phyloP scores from a whole-genome alignment of 2,888 invertebrate species.

The Globia sparganii region DNA sequence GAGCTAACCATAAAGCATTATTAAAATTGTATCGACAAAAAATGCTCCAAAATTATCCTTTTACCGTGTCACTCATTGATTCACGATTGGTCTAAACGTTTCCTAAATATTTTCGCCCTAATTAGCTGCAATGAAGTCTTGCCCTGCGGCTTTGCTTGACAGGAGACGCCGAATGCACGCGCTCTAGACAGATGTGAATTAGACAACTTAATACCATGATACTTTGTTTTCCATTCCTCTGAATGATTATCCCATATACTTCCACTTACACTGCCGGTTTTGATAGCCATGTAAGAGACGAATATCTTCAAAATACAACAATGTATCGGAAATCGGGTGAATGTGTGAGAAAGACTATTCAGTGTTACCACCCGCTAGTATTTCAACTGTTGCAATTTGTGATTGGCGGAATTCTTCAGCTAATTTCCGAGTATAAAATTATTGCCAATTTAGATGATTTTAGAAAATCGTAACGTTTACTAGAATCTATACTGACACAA shows the following conservation, averaged over 20 bases:
- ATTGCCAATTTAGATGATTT: conserved; percentile 77
- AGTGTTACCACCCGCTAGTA: conserved; percentile 42
- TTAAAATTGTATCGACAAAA: conserved; percentile 20
- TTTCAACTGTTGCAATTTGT: conserved; percentile 72
- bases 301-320: conserved; percentile 25
- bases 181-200: conserved; percentile 80
- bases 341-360: not conserved
- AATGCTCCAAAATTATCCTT: conserved; percentile 34
- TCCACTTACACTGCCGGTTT: conserved; percentile 60
- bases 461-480: conserved; percentile 69
- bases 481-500: conserved; percentile 73
- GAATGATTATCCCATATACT: conserved; percentile 23
- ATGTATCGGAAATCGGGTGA: conserved; percentile 38
- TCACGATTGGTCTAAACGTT: conserved; percentile 63
- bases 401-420: conserved; percentile 73
- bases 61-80: conserved; percentile 44
- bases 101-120: conserved; percentile 79
- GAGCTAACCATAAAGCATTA: conserved; percentile 5
- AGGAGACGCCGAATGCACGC: conserved; percentile 82
- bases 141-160: conserved; percentile 81
- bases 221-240: conserved; percentile 48
- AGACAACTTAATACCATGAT: conserved; percentile 74
- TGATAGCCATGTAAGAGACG: not conserved
- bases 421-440: conserved; percentile 74
- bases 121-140: conserved; percentile 72